These are phyloP conservation scores for Isotomurus palustris DNA, from an alignment of 2,888 invertebrate genomes.

Conservation along the genomic window DNA sequence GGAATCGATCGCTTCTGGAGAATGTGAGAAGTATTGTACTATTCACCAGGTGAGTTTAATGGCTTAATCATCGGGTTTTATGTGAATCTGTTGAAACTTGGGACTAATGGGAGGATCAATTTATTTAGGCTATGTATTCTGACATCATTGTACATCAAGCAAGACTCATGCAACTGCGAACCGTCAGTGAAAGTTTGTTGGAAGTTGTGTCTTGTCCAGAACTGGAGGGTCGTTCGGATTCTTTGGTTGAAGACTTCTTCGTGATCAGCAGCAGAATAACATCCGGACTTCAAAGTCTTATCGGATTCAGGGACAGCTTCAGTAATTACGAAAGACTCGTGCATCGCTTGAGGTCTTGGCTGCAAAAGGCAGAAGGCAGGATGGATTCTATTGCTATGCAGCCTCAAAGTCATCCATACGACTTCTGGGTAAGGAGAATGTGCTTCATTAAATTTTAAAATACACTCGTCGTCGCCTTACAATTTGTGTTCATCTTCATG, in stretches of 20 bases:
- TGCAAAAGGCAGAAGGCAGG: conserved; percentile 68
- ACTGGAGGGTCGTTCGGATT: conserved; percentile 67
- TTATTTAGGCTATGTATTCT: conserved; percentile 62
- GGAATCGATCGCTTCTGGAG: conserved; percentile 71
- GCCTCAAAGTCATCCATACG: conserved; percentile 66
- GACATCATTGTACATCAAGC: conserved; percentile 77
- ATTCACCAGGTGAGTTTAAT: conserved; percentile 12
- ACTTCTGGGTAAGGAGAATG: conserved; percentile 65
- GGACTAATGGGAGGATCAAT: too few species aligned
- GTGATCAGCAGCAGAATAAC: conserved; percentile 73
- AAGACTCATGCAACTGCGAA: conserved; percentile 67
- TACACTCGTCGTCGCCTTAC: neutral
- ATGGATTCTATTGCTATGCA: conserved; percentile 62
- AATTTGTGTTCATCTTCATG: too few species aligned
- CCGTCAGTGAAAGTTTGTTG: conserved; percentile 68
- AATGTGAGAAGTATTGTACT: conserved; percentile 77
- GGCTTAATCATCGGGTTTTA: neutral
- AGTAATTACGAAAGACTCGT: conserved; percentile 65
- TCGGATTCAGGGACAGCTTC: conserved; percentile 57
- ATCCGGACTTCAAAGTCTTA: conserved; percentile 63
- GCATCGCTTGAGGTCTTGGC: conserved; percentile 71
- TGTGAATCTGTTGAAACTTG: neutral
- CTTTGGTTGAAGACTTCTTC: conserved; percentile 65
- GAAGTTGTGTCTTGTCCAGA: conserved; percentile 69
- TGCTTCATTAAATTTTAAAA: conserved; percentile 4